Percentiles rank a stretch among this genome's conserved stretches.
Evolutionary conservation across 2,113 vertebrate species (phyloP).

Genomic region (Donacobius atricapilla): DNA sequence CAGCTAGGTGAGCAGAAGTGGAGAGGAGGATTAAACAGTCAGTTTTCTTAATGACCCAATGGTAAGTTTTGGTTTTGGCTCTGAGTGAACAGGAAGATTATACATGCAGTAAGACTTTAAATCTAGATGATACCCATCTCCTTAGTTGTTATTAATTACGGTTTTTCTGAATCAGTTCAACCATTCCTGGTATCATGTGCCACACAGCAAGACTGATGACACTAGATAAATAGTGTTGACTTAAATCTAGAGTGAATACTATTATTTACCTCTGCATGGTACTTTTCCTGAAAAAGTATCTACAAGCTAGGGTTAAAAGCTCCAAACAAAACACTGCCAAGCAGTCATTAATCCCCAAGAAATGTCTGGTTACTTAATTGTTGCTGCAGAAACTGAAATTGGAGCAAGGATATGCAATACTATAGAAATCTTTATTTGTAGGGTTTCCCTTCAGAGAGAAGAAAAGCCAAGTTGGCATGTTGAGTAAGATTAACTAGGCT

Average conservation of each 20-base stretch:
- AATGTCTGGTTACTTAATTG: constrained; percentile 39
- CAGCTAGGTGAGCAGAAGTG: not conserved
- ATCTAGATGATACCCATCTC: not conserved
- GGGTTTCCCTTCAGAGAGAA: not conserved
- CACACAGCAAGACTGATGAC: not conserved
- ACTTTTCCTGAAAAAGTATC: constrained; percentile 56
- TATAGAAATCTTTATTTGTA: constrained; percentile 15
- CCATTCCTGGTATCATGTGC: not conserved
- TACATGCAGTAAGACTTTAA: not conserved
- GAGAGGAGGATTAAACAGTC: constrained; percentile 1
- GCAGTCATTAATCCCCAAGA: constrained; percentile 40
- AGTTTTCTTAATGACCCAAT: not conserved
- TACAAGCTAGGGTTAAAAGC: constrained; percentile 56
- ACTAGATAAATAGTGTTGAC: constrained; percentile 3
- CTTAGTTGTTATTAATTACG: not conserved
- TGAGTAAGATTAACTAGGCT: constrained; percentile 5
- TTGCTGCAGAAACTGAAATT: constrained; percentile 13
- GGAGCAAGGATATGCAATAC: not conserved
- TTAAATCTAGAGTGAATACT: constrained; percentile 11
- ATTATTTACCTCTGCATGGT: constrained; percentile 38
- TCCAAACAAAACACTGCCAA: constrained; percentile 25
- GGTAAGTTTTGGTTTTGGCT: not conserved
- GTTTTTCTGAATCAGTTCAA: constrained; percentile 5
- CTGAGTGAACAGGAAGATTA: not conserved
- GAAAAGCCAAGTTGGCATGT: not conserved